These are phyloP conservation scores for Nasonovia ribisnigri DNA, from an alignment of 2,888 invertebrate species.

Conservation along the genomic window DNA sequence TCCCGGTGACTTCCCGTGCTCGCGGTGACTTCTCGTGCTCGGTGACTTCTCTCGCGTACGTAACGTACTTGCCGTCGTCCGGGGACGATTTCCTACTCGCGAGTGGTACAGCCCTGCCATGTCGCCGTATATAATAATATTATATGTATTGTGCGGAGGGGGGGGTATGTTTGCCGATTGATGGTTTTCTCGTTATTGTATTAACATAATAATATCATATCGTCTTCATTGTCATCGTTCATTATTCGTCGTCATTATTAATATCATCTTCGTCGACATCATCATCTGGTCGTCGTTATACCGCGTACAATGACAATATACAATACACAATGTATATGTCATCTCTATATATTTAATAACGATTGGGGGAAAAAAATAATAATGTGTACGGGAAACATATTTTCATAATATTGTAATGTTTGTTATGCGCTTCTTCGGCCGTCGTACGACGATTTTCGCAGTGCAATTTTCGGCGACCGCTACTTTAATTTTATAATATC, in stretches of 20 bases:
- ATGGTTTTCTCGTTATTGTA: not conserved
- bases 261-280: not conserved
- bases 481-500: too few species aligned
- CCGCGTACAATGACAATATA: conserved; percentile 4
- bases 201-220: not conserved
- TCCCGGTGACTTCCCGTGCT: not conserved
- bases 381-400: conserved; percentile 2
- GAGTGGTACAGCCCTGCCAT: not conserved
- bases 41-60: too few species aligned
- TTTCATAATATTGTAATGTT: not conserved
- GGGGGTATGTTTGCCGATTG: not conserved
- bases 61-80: too few species aligned
- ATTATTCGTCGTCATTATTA: conserved; percentile 3
- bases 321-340: conserved; percentile 26
- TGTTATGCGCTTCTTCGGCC: not conserved
- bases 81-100: not conserved
- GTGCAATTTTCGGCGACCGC: not conserved
- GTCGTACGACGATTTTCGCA: not conserved
- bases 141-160: not conserved
- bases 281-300: too few species aligned
- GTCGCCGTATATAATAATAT: not conserved
- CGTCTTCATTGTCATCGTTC: not conserved
- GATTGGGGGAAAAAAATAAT: not conserved
- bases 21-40: not conserved
- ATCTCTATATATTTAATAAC: conserved; percentile 53